phyloP scores from a whole-genome alignment of 1,140 invertebrate genomes.

The Papilio polyxenes region DNA sequence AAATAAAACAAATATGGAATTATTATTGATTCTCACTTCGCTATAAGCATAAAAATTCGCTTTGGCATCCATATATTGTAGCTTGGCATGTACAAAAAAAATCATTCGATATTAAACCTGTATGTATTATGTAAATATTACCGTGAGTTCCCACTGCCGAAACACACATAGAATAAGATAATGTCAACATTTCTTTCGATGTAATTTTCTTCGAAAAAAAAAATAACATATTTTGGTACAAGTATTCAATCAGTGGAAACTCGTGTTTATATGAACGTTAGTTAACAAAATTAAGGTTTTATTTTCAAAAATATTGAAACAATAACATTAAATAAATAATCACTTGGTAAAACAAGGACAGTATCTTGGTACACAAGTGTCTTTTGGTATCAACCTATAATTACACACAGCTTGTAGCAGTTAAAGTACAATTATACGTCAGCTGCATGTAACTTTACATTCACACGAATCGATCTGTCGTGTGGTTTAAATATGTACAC shows the following conservation, averaged over 20 bases:
- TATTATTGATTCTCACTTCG: background rate
- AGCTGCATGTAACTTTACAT: background rate
- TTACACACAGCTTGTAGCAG: background rate
- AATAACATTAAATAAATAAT: background rate
- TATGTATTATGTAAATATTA: background rate
- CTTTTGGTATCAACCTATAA: background rate
- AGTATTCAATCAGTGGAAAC: background rate
- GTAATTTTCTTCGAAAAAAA: background rate
- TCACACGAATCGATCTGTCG: background rate
- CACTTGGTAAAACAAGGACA: background rate
- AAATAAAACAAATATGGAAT: background rate
- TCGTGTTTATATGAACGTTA: background rate
- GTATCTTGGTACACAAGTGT: background rate
- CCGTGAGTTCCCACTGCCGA: background rate
- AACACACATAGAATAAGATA: background rate
- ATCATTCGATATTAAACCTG: background rate
- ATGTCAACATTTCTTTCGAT: too few species aligned
- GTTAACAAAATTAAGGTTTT: background rate
- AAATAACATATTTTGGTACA: background rate
- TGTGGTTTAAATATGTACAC: background rate
- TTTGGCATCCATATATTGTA: background rate
- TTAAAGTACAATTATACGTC: background rate
- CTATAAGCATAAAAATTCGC: background rate
- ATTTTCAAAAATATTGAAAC: constrained; percentile 2
- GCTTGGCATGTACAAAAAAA: background rate